Evolutionary conservation across 2,113 vertebrate species (phyloP).

Genomic region (Tylochromis polylepis): DNA sequence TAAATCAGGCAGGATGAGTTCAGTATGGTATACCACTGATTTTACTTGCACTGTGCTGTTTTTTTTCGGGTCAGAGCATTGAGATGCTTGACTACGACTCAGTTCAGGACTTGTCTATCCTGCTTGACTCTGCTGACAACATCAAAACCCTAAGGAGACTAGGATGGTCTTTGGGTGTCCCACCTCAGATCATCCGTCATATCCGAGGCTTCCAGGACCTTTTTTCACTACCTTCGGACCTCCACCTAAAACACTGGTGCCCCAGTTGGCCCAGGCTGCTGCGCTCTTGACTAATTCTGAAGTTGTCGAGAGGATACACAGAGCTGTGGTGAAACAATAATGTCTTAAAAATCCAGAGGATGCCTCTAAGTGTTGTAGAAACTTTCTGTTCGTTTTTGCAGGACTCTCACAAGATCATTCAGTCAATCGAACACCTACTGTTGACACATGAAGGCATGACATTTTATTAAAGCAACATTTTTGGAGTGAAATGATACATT

Average conservation of each 20-base stretch:
- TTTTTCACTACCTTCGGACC: conserved; percentile 63
- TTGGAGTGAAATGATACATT: neutral
- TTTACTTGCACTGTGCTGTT: neutral
- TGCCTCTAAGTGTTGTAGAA: neutral
- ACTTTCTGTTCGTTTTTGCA: neutral
- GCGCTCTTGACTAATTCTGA: conserved; percentile 44
- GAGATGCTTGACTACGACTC: conserved; percentile 58
- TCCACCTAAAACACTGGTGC: conserved; percentile 60
- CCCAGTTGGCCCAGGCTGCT: conserved; percentile 55
- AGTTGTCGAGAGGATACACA: conserved; percentile 53
- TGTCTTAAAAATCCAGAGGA: neutral
- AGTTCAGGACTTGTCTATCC: conserved; percentile 58
- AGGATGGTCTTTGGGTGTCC: conserved; percentile 42
- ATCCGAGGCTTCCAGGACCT: conserved; percentile 59
- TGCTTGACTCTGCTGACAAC: conserved; percentile 37
- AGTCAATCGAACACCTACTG: neutral
- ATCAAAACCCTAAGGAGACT: conserved; percentile 10
- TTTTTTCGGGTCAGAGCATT: conserved; percentile 41
- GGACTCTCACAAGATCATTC: neutral
- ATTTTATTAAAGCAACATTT: neutral
- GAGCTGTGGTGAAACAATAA: conserved; percentile 40
- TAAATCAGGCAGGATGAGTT: neutral
- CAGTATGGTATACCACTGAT: neutral
- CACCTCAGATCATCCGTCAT: conserved; percentile 42
- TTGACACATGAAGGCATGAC: neutral